Base-by-base conservation (phyloP, 2,797 vertebrate species). In the Lithobates pipiens region DNA sequence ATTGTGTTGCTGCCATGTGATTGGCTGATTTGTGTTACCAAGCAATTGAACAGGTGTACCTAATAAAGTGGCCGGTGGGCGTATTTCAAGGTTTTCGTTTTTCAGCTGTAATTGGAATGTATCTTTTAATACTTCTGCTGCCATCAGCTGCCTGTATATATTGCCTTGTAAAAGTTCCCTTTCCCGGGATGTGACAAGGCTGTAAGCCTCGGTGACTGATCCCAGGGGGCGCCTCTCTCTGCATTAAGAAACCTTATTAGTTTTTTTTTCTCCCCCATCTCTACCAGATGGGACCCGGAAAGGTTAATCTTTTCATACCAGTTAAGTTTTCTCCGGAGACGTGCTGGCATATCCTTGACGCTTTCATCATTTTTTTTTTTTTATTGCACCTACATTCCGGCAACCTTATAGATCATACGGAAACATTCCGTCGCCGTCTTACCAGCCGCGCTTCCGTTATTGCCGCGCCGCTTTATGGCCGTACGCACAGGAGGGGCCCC, bases 281-380 rank as follows among this genome's bases (percentile, higher is more conserved):
- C 68, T 57, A 67, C 10, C 65, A 67, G 68, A 80, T 70, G 68
- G 50, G 68, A 54, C 23, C 27, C 9, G n/a, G 68, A 23, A 70
- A 81, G 69, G 69, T 39, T 81, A 81, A 81, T 81, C 79, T 57
- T 42, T 79, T 63, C 36, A 23, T 54, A 34, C 67, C 32, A 70
- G 77, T 69, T 29, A 39, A n/a, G 50, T 71, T 71, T 54, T 54
- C 68, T 71, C 44, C 6, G 46, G 78, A 80, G 78, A 46, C 4
- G 25, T 18, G 10, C 21, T 54, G 29, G 21, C 78, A 71, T 25
- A 25, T 34, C 10, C 42, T 71, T 32, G 13, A 23, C 25, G 34
- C 29, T 80, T 34, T 71, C 9, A 79, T 46, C 16, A 46, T 1
- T 18, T 46, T 46, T 57, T 46, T 46, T 57, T 67, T 67, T 69